Conservation (phyloP, 2,113 vertebrate species). For the Sarotherodon lohbergeri region DNA sequence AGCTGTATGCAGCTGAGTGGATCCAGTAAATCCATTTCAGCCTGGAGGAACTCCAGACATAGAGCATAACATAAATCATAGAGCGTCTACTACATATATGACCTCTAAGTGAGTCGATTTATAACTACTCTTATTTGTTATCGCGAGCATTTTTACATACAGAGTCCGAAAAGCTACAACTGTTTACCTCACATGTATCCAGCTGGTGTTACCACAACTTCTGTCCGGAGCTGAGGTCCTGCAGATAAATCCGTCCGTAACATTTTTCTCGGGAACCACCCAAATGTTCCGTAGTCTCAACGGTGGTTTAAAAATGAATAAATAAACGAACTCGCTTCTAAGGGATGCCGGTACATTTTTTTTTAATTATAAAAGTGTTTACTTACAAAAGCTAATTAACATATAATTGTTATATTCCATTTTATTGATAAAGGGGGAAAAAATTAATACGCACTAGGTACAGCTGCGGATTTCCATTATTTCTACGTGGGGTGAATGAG, state of each 20-base stretch:
- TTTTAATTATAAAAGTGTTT: background rate
- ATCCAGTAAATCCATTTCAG: background rate
- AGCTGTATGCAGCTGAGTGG: background rate
- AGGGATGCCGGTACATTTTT: background rate
- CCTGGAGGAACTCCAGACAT: background rate
- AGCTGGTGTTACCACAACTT: conserved; percentile 16
- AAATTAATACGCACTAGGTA: background rate
- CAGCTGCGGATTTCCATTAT: background rate
- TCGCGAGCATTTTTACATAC: background rate
- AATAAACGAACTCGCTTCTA: background rate
- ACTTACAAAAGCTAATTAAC: background rate
- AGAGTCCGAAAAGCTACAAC: background rate
- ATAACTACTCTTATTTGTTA: background rate
- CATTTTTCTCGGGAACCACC: background rate
- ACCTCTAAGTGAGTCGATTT: background rate
- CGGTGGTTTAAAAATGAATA: background rate
- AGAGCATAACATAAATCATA: background rate
- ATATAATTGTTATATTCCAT: background rate
- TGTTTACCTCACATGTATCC: conserved; percentile 60
- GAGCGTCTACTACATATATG: background rate
- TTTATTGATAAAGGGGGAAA: background rate
- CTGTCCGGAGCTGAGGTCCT: background rate
- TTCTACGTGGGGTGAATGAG: background rate
- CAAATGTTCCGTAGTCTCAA: conserved; percentile 6
- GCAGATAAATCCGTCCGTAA: background rate